Evolutionary conservation across 2,113 vertebrate genomes (phyloP), one percentile per base, ranked within the genome.

Genomic region (Atlantisia rogersi): DNA sequence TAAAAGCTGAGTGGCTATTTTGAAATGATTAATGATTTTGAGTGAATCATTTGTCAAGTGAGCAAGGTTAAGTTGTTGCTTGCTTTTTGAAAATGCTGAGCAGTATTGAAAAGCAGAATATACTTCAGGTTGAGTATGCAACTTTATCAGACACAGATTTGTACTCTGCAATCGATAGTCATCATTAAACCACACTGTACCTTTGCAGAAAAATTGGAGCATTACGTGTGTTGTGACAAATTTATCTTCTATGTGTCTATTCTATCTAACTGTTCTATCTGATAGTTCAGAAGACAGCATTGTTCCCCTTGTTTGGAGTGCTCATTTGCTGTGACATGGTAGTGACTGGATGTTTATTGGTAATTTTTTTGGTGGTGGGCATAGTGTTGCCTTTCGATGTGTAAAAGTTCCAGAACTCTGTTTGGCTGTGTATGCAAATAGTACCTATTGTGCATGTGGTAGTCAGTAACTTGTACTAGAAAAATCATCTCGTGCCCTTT

Each of bases 121-220:
- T 80, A 74, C 28, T 58, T 78, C 40, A 86, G 35, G 4, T n/a
- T 70, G 68, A 58, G 35, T 32, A 29, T 74, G 8, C 55, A 53
- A 1, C 15, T 86, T 83, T 29, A n/a, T 71, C 35, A 42, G 59
- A 35, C 53, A 44, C 5, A 35, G 32, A 35, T 78, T 39, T 0
- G 1, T 68, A 20, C 7, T 86, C 11, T 74, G 3, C 19, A 37
- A 5, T 80, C 0, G 0, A 39, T 64, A 62, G 62, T 68, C 19
- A 52, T 80, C 25, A n/a, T 39, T 71, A 32, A 82, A 70, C 55
- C 32, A 6, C 14, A 76, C 35, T 58, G 32, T 56, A 79, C 68
- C 26, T 84, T 76, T 85, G 55, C 42, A 89, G 64, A 46, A 83
- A 60, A 71, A 20, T 15, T 65, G 44, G 73, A 83, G 12, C 11